Conservation (phyloP, 1,140 invertebrate genomes). For the Macrocentrus cingulum region DNA sequence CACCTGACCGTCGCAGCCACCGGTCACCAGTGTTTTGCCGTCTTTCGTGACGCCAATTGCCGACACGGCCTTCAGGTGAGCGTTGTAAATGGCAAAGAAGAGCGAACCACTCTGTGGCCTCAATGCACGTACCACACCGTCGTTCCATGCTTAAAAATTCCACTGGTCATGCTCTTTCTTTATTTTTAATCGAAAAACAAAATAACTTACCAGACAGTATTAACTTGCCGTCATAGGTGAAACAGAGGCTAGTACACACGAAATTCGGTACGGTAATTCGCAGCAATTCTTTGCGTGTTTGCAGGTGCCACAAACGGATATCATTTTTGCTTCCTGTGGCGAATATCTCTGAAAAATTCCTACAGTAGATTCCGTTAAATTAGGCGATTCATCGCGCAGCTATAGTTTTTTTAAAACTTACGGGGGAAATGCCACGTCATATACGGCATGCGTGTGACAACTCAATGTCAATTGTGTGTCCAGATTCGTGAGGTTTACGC, state of each 20-base stretch:
- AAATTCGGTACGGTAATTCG: constrained; percentile 85
- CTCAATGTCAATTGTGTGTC: constrained; percentile 72
- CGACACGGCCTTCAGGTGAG: constrained; percentile 84
- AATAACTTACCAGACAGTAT: constrained; percentile 69
- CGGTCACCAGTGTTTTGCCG: constrained; percentile 75
- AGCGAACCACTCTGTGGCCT: constrained; percentile 78
- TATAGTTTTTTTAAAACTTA: constrained; percentile 57
- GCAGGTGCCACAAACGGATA: constrained; percentile 81
- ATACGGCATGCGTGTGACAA: constrained; percentile 78
- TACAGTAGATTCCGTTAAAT: too few relatives aligned
- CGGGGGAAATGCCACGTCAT: constrained; percentile 82
- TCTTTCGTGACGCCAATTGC: constrained; percentile 74
- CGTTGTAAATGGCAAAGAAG: constrained; percentile 79
- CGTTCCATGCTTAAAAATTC: constrained; percentile 72
- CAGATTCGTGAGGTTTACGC: constrained; percentile 72
- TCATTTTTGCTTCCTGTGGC: constrained; percentile 81
- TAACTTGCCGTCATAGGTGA: constrained; percentile 76
- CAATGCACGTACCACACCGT: constrained; percentile 83
- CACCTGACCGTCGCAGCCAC: constrained; percentile 86
- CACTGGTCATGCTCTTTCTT: background rate
- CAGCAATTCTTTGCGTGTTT: constrained; percentile 75
- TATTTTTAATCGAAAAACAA: constrained; percentile 3
- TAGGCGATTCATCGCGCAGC: too few relatives aligned
- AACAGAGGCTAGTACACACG: constrained; percentile 75
- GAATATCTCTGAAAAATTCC: constrained; percentile 79